Evolutionary conservation across 2,113 vertebrate species (phyloP).

Genomic region (Psophia crepitans): DNA sequence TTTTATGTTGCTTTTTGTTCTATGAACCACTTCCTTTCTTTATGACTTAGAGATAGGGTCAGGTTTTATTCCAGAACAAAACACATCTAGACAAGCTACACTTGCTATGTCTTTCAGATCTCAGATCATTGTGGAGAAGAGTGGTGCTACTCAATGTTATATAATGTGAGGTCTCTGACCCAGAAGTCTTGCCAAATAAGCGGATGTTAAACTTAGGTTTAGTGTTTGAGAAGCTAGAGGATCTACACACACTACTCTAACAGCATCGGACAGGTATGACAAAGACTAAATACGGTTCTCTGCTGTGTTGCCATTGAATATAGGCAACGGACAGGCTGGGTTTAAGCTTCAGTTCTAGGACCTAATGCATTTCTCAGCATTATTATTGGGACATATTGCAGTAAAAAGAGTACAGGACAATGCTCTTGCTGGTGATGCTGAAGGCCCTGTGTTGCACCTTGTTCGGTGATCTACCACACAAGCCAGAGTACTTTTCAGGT

Average conservation of each 20-base stretch:
- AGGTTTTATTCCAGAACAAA: background rate
- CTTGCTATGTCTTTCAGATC: background rate
- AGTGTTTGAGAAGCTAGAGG: background rate
- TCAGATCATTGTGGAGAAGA: background rate
- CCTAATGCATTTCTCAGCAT: background rate
- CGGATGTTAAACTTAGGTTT: background rate
- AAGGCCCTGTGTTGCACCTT: background rate
- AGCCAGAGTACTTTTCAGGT: background rate
- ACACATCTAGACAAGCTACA: background rate
- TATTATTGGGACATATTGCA: background rate
- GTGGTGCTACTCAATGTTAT: background rate
- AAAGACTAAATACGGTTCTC: background rate
- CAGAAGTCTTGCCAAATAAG: background rate
- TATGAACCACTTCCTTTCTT: background rate
- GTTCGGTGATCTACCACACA: background rate
- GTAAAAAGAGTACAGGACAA: background rate
- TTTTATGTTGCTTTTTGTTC: background rate
- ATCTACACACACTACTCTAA: background rate
- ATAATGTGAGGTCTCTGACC: background rate
- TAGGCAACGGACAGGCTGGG: background rate
- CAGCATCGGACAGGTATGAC: background rate
- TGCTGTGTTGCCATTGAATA: background rate
- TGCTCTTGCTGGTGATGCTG: background rate
- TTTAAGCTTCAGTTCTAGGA: background rate
- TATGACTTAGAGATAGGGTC: background rate